A percentile compares a stretch with the other conserved stretches of the same genome.
These are phyloP conservation scores for Palloptera scutellata DNA, from an alignment of 2,888 invertebrate species.

Conservation along the genomic window DNA sequence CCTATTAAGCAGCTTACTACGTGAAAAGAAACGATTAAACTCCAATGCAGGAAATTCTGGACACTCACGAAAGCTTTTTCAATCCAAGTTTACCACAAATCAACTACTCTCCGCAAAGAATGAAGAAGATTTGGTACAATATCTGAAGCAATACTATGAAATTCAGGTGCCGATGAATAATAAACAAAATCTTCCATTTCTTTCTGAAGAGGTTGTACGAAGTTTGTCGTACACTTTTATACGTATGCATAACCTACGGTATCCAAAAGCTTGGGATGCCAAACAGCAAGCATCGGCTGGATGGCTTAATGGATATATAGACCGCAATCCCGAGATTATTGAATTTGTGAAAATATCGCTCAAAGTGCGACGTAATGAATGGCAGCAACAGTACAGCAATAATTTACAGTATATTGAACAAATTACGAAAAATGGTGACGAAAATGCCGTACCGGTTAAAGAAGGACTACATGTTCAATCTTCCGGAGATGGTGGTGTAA, in stretches of 20 bases:
- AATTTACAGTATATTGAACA: not conserved
- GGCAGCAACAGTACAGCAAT: not conserved
- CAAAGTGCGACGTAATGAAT: not conserved
- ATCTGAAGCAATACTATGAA: slow-evolving; percentile 27
- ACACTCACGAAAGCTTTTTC: slow-evolving; percentile 4
- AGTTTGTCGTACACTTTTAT: slow-evolving; percentile 25
- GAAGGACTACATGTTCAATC: no score
- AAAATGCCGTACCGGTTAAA: no score
- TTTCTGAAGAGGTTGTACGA: slow-evolving; percentile 20
- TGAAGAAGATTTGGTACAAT: slow-evolving; percentile 20
- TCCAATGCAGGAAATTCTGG: not conserved
- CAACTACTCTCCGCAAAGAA: slow-evolving; percentile 24
- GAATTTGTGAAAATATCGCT: slow-evolving; percentile 14
- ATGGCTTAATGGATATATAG: slow-evolving; percentile 26
- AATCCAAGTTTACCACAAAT: slow-evolving; percentile 26
- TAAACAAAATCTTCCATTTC: slow-evolving; percentile 7
- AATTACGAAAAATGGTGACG: slow-evolving; percentile 3
- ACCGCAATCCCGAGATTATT: slow-evolving; percentile 27
- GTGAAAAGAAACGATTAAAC: slow-evolving; percentile 11
- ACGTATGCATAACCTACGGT: slow-evolving; percentile 24
- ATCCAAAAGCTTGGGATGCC: slow-evolving; percentile 24
- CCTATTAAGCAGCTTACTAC: slow-evolving; percentile 5
- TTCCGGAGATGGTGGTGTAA: no score
- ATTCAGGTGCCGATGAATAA: slow-evolving; percentile 6
- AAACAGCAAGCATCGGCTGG: slow-evolving; percentile 24